phyloP scores from a whole-genome alignment of 2,797 vertebrate species.

The Myotis findleyi region DNA sequence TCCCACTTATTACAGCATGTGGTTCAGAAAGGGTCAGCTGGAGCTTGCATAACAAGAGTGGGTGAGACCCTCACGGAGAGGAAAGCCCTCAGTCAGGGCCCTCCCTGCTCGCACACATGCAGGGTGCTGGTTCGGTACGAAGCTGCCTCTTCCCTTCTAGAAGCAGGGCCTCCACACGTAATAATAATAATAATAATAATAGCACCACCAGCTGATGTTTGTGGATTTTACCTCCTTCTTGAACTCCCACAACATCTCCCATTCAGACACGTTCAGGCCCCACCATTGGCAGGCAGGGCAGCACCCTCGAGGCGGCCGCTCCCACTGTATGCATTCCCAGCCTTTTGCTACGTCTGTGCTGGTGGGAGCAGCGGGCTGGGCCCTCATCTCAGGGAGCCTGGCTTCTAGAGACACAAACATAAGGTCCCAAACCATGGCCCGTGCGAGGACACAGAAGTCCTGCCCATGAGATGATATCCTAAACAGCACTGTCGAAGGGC shows the following conservation, averaged over 20 bases:
- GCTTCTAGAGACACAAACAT: neutral
- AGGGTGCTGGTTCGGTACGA: fast-evolving
- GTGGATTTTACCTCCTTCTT: too few species aligned
- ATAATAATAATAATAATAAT: neutral
- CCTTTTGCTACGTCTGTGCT: neutral
- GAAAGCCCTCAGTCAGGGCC: neutral
- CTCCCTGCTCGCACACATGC: fast-evolving
- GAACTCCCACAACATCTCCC: neutral
- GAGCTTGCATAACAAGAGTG: neutral
- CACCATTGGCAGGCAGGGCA: fast-evolving
- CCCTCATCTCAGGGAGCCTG: neutral
- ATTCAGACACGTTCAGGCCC: neutral
- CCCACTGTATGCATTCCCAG: too few species aligned
- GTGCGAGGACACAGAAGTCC: fast-evolving
- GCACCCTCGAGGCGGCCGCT: fast-evolving
- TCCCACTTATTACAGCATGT: fast-evolving
- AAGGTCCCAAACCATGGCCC: neutral
- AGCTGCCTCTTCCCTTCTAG: neutral
- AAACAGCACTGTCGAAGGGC: fast-evolving
- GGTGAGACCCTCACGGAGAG: neutral
- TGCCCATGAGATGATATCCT: neutral
- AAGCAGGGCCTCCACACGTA: neutral
- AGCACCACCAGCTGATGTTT: too few species aligned
- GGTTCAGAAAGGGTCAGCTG: neutral
- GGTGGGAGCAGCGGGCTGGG: neutral